Base-by-base conservation (phyloP, 1,140 invertebrate species). In the Drosophila bifasciata region DNA sequence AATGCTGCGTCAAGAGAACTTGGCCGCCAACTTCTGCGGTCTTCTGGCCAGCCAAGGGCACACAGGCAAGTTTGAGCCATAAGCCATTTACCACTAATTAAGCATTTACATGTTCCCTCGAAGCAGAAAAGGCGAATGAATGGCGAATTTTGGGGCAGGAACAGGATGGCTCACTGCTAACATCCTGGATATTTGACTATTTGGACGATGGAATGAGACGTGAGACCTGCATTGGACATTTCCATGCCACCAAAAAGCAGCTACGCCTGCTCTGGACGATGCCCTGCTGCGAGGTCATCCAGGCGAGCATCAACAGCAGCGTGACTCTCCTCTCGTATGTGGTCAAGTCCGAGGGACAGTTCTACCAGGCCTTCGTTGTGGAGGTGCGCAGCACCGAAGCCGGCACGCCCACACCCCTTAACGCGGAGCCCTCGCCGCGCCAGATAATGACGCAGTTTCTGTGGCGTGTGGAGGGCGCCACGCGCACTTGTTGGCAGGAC, bases 361-460 rank as follows among this genome's bases (percentile, higher is more conserved):
- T 44, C 1, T 94, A 94, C 52, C 92, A 92, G 79, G 93, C 94
- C 28, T 94, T 92, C 81, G 81, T 96, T 8, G 89, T 95, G 40
- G 94, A 94, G 78, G 90, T 95, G n/a, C 92, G 93, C 39, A 92
- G 92, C 53, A 91, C 92, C 45, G 92, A 93, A 66, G 74, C 80
- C 15, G 93, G 92, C 50, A 81, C 78, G 48, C 90, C 93, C 6
- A 93, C 93, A 41, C 69, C 90, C 49, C 91, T 95, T 52, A 92
- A 96, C 16, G 41, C 44, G 1, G 66, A 78, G 15, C 78, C 89
- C 8, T 70, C 73, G 1, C 15, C 25, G 1, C 95, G 94, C 50
- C 96, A 96, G 92, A 93, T 95, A 28, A 94, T 96, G 93, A 92
- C 96, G 57, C 96, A 96, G 90, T 97, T 96, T 93, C 92, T 96